Conservation (phyloP, 1,140 invertebrate genomes). For the Drosophila varians region DNA sequence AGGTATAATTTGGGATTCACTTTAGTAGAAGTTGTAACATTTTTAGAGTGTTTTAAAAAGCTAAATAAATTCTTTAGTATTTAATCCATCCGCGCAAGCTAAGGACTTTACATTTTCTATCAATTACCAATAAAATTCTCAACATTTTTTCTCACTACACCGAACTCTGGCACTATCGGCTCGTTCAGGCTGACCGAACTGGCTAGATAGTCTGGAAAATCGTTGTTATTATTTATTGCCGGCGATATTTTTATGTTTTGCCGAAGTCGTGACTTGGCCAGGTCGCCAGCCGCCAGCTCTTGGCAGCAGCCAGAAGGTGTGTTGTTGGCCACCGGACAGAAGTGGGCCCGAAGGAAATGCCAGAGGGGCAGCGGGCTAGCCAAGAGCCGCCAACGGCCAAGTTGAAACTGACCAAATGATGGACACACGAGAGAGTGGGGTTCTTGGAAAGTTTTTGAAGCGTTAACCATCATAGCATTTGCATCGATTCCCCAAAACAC, state of each 20-base stretch:
- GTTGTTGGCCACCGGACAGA: conserved; percentile 60
- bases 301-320: conserved; percentile 71
- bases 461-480: conserved; percentile 56
- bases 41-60: too few relatives aligned
- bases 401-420: conserved; percentile 54
- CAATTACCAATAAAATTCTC: neutral
- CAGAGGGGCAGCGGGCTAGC: conserved; percentile 13
- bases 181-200: conserved; percentile 21
- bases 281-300: conserved; percentile 38
- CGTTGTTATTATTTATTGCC: conserved; percentile 82
- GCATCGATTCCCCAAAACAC: conserved; percentile 40
- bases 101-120: too few relatives aligned
- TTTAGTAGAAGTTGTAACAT: neutral
- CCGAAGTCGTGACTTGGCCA: conserved; percentile 76
- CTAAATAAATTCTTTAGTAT: too few relatives aligned
- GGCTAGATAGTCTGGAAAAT: conserved; percentile 78
- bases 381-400: neutral
- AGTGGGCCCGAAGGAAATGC: conserved; percentile 21
- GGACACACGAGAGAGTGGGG: conserved; percentile 44
- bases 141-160: conserved; percentile 17
- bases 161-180: conserved; percentile 36
- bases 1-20: neutral
- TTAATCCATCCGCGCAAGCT: too few relatives aligned
- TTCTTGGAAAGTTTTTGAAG: conserved; percentile 64
- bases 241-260: conserved; percentile 80